These are phyloP conservation scores for Drosophila mauritiana DNA, from an alignment of 1,140 invertebrate species.

Conservation along the genomic window DNA sequence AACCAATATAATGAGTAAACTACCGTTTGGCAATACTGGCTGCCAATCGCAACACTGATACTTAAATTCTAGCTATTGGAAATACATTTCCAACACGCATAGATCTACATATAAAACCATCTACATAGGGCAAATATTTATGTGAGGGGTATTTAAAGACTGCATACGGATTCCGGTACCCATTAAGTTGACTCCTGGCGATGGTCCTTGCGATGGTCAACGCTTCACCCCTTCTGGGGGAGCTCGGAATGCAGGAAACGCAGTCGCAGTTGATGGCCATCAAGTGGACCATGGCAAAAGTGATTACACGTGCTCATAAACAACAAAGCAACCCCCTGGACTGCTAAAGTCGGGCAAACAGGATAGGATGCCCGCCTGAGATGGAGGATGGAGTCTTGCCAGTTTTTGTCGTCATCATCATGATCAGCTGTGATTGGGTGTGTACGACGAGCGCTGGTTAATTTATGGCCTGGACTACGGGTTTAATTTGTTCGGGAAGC, in stretches of 20 bases:
- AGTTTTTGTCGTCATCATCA: conserved; percentile 19
- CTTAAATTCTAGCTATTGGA: background rate
- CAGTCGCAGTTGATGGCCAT: conserved; percentile 48
- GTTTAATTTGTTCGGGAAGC: conserved; percentile 57
- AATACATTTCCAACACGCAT: background rate
- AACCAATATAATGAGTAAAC: background rate
- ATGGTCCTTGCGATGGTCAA: background rate
- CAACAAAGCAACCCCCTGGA: conserved; percentile 45
- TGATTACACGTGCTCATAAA: conserved; percentile 76
- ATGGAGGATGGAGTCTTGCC: conserved; percentile 13
- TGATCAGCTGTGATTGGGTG: conserved; percentile 11
- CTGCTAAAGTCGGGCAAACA: conserved; percentile 47
- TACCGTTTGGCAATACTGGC: background rate
- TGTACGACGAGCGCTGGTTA: conserved; percentile 12
- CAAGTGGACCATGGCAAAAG: conserved; percentile 68
- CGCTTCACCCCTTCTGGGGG: background rate
- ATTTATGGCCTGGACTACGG: conserved; percentile 71
- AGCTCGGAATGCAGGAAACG: conserved; percentile 3
- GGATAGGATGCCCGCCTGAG: conserved; percentile 12
- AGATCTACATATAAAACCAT: background rate
- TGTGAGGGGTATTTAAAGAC: background rate
- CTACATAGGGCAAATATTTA: background rate
- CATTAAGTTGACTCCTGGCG: conserved; percentile 15
- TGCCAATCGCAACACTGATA: background rate
- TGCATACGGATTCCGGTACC: background rate